Evolutionary conservation across 35 echinoderm and acorn worm species (phyloP), one percentile per base, ranked within the genome.

Genomic region (Heliocidaris erythrogramma): DNA sequence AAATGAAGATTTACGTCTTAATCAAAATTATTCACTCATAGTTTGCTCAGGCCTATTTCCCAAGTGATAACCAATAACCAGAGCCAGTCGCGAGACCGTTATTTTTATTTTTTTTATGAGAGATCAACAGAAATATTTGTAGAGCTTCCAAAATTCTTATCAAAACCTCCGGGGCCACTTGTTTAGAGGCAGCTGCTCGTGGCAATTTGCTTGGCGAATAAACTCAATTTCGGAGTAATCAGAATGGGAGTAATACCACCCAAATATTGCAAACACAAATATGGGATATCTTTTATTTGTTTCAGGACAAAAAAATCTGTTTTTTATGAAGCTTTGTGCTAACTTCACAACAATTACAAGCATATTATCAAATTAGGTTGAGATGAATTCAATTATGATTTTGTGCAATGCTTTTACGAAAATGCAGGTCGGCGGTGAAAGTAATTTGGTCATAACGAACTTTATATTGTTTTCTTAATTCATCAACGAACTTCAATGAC

Each of bases 141-240:
- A 78, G 65, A 78, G 65, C 14, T 78, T 78, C 65, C 21, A 78
- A n/a, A 48, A 89, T 48, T 42, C 31, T 89, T 31, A 13, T 42
- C 87, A 42, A 89, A 42, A 42, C 87, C 87, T 89, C 10, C 87
- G 31, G 87, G 87, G 32, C 47, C 87, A 48, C 87, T 32, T 89
- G n/a, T n/a, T 89, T 13, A 5, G 47, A 32, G 47, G 17, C 91
- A 92, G 31, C 91, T 92, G 91, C 91, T 92, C 16, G 48, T 48
- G 47, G 91, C 91, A 92, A 92, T 92, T 92, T 92, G 49, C 91
- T 59, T 49, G 49, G 17, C 31, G 50, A 59, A 92, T 92, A 48
- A 92, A 92, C 50, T 92, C 91, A 92, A 92, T 92, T 92, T 92
- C 5, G 49, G 21, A 24, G 24, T 48, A 92, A 92, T 89, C 87